Evolutionary conservation across 2,797 vertebrate species (phyloP).

Genomic region (Threskiornis aethiopicus): DNA sequence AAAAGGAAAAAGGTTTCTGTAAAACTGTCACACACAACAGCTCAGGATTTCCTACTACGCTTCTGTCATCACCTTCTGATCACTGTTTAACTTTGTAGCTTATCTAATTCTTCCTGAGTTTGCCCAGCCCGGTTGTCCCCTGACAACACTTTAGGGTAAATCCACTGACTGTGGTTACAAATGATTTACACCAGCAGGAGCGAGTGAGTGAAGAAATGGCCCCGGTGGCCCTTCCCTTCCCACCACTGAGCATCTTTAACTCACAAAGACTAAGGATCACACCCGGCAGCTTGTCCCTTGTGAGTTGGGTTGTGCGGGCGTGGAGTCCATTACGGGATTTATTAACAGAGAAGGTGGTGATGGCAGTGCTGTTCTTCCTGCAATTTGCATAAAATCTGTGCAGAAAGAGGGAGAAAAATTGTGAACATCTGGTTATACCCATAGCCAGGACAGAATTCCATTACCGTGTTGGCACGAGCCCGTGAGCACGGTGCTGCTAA

Average conservation of each 20-base stretch:
- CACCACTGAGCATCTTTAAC: background rate
- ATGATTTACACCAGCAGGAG: background rate
- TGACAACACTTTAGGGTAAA: background rate
- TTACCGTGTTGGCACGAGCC: slow-evolving; percentile 30
- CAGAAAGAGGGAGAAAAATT: slow-evolving; percentile 43
- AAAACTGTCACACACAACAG: background rate
- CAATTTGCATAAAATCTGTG: slow-evolving; percentile 60
- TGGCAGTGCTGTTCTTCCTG: background rate
- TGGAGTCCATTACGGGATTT: background rate
- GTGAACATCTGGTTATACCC: slow-evolving; percentile 62
- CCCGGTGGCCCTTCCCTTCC: background rate
- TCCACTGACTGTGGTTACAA: fast-evolving
- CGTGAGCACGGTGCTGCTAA: slow-evolving; percentile 20
- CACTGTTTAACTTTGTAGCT: background rate
- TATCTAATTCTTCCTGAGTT: slow-evolving; percentile 19
- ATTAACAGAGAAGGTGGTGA: slow-evolving; percentile 11
- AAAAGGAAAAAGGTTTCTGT: background rate
- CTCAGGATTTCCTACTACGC: background rate
- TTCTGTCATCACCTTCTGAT: slow-evolving; percentile 28
- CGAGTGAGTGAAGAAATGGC: background rate
- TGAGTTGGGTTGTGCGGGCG: background rate
- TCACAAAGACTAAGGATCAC: background rate
- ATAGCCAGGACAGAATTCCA: slow-evolving; percentile 26
- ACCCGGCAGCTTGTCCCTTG: background rate
- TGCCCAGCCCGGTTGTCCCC: background rate